Base-by-base conservation (phyloP, 2,888 invertebrate genomes). In the Seira sanloemensis region DNA sequence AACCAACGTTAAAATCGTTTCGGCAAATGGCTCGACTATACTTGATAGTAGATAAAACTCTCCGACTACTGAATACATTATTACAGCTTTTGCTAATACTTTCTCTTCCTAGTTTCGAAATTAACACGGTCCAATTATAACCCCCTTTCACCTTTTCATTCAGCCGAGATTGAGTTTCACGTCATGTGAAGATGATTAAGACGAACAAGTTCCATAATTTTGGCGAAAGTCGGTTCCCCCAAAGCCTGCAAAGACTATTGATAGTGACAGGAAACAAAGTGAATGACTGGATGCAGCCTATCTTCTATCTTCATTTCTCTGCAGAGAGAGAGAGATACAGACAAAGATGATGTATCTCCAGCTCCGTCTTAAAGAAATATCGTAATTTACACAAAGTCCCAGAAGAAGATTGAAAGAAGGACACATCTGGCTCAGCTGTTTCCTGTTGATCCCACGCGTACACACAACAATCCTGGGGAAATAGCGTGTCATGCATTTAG, bases 371-470 rank as follows among this genome's bases (percentile, higher is more conserved):
- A n/a, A n/a, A n/a, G n/a, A n/a, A n/a, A n/a, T n/a, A n/a, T n/a
- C n/a, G n/a, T n/a, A n/a, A n/a, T n/a, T n/a, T n/a, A n/a, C n/a
- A n/a, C n/a, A n/a, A n/a, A n/a, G n/a, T n/a, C n/a, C n/a, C n/a
- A n/a, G n/a, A n/a, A n/a, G n/a, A n/a, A n/a, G n/a, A n/a, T n/a
- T 68, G 65, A 72, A 27, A 12, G 25, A 27, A 67, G 79, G 74
- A 75, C 75, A 74, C 74, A 80, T 74, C 74, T 74, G 80, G 75
- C 80, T 74, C 74, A 80, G 68, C 74, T 80, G 80, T 58, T 80
- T 80, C 80, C 80, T 80, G 75, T 80, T 80, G 80, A 80, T 80
- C 74, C 62, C 80, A 18, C 23, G 50, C n/a, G n/a, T n/a, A n/a
- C n/a, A n/a, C 58, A 74, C 69, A 74, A 75, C 80, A 75, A 78